A percentile compares a stretch with the other conserved stretches of the same genome.
Evolutionary conservation across 2,797 vertebrate species (phyloP).

Genomic region (Micropoecilia bifurca): DNA sequence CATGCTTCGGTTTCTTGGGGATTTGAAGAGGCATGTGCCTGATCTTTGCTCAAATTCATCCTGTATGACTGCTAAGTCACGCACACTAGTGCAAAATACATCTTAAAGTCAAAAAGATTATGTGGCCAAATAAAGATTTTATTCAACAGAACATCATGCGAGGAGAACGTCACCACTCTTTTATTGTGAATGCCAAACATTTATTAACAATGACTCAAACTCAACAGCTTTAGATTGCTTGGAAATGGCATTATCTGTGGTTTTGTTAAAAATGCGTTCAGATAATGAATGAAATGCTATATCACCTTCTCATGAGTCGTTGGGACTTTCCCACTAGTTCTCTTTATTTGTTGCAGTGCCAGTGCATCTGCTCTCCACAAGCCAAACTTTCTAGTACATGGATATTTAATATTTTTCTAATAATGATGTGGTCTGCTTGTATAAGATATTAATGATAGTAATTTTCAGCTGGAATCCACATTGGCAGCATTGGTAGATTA

Average conservation of each 20-base stretch:
- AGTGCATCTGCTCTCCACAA: slow-evolving; percentile 1
- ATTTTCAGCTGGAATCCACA: slow-evolving; percentile 2
- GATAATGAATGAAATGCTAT: not conserved
- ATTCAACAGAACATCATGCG: slow-evolving; percentile 18
- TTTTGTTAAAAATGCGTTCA: not conserved
- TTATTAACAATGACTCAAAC: slow-evolving; percentile 13
- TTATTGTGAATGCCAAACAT: slow-evolving; percentile 25
- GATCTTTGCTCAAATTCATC: slow-evolving; percentile 20
- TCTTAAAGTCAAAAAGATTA: slow-evolving; percentile 23
- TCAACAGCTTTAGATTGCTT: slow-evolving; percentile 3
- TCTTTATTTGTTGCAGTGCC: not conserved
- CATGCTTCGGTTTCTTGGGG: slow-evolving; percentile 3
- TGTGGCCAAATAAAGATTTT: slow-evolving; percentile 23
- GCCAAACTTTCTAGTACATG: not conserved
- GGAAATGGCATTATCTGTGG: slow-evolving; percentile 4
- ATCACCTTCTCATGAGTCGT: not conserved
- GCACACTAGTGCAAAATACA: slow-evolving; percentile 1
- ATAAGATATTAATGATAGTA: not conserved
- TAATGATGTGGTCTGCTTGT: not conserved
- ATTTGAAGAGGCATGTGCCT: slow-evolving; percentile 16
- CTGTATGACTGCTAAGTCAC: slow-evolving; percentile 7
- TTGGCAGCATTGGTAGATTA: not conserved
- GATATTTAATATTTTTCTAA: slow-evolving; percentile 12
- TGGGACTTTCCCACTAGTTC: slow-evolving; percentile 2
- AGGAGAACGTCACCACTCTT: slow-evolving; percentile 10